Percentiles rank a stretch among this genome's conserved stretches.
Evolutionary conservation across 1,140 invertebrate genomes (phyloP).

Genomic region (Drosophila lacertosa): DNA sequence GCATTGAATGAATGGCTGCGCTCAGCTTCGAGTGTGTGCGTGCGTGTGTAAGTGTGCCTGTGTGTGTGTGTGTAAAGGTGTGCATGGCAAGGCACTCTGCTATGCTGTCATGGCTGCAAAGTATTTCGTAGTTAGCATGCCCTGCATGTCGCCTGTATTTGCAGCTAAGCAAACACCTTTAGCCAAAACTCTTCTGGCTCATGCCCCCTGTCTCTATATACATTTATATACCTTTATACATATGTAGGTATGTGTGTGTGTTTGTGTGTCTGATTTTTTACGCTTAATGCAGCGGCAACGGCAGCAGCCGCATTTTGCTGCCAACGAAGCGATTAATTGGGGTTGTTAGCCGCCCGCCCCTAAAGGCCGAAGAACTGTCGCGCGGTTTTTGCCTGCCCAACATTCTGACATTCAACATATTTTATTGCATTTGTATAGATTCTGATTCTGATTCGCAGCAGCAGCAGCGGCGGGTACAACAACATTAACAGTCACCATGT

Average conservation of each 20-base stretch:
- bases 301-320: constrained; percentile 19
- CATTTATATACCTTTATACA: not conserved
- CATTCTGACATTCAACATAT: constrained; percentile 64
- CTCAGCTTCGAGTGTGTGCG: constrained; percentile 20
- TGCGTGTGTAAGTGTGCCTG: constrained; percentile 19
- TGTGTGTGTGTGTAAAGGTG: constrained; percentile 38
- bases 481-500: constrained; percentile 34
- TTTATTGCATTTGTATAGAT: constrained; percentile 69
- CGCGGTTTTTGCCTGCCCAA: constrained; percentile 37
- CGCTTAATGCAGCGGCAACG: constrained; percentile 41
- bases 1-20: constrained; percentile 66
- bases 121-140: constrained; percentile 32
- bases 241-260: not conserved
- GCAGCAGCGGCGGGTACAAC: constrained; percentile 6
- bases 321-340: constrained; percentile 75
- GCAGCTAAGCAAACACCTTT: constrained; percentile 72
- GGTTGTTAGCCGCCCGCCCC: constrained; percentile 65
- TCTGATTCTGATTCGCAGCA: constrained; percentile 1
- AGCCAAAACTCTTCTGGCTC: constrained; percentile 40
- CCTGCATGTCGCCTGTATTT: constrained; percentile 34
- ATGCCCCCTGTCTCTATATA: not conserved
- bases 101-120: constrained; percentile 37
- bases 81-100: constrained; percentile 42
- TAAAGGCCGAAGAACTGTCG: constrained; percentile 33
- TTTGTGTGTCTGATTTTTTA: constrained; percentile 53